phyloP scores from a whole-genome alignment of 2,113 vertebrate species.

The Myocastor coypus region DNA sequence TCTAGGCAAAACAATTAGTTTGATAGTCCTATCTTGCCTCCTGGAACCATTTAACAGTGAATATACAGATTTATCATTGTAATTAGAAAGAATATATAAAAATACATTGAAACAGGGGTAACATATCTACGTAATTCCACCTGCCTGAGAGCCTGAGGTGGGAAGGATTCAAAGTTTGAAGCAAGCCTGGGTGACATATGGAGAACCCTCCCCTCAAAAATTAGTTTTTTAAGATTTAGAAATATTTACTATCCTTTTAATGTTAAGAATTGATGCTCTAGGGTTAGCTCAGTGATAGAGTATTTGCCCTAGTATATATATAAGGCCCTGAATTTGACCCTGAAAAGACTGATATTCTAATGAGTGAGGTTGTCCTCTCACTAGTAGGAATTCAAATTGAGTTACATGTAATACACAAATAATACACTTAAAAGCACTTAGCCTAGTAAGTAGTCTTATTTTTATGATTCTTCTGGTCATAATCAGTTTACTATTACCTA shows the following conservation, averaged over 20 bases:
- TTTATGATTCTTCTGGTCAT: background rate
- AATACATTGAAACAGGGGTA: background rate
- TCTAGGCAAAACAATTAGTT: background rate
- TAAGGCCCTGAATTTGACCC: background rate
- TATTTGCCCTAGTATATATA: background rate
- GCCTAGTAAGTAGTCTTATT: background rate
- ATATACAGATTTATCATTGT: background rate
- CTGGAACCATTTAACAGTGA: background rate
- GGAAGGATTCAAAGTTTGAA: background rate
- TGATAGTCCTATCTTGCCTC: background rate
- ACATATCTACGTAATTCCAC: background rate
- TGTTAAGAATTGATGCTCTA: conserved; percentile 38
- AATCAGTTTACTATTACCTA: background rate
- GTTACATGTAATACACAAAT: background rate
- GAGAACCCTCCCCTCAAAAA: background rate
- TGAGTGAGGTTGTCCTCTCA: background rate
- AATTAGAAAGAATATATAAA: conserved; percentile 28
- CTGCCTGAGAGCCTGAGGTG: background rate
- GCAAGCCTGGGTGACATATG: background rate
- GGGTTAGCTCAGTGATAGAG: background rate
- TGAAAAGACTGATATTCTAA: background rate
- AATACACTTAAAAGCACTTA: background rate
- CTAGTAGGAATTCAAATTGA: background rate
- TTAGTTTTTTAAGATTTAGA: background rate
- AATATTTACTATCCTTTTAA: conserved; percentile 40